A percentile compares a stretch with the other conserved stretches of the same genome.
Conservation (phyloP, 2,113 vertebrate genomes). For the Sander lucioperca region DNA sequence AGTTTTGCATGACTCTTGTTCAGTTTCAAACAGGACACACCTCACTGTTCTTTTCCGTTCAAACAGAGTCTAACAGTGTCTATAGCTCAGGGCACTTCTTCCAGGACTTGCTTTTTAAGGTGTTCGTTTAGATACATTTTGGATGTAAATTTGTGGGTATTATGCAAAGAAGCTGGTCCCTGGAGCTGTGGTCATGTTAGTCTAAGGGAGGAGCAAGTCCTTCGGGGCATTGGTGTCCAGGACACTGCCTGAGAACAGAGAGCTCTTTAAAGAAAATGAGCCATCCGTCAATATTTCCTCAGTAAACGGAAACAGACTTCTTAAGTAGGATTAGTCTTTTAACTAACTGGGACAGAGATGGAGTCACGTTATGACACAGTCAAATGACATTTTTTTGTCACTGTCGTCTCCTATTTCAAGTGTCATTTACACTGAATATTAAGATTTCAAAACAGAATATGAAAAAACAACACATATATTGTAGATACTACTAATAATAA, state of each 20-base stretch:
- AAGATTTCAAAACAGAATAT: constrained; percentile 1
- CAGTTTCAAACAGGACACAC: constrained; percentile 74
- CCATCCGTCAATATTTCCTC: constrained; percentile 76
- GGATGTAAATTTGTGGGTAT: constrained; percentile 66
- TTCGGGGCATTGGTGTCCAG: constrained; percentile 62
- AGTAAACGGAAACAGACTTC: constrained; percentile 72
- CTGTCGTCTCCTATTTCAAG: not conserved
- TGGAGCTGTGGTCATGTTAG: constrained; percentile 76
- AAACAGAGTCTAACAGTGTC: constrained; percentile 68
- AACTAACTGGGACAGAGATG: constrained; percentile 38
- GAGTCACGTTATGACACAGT: constrained; percentile 28
- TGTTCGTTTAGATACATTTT: constrained; percentile 78
- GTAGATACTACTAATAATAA: not conserved
- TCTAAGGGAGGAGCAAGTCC: constrained; percentile 72
- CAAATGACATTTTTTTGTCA: constrained; percentile 19
- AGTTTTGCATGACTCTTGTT: constrained; percentile 52
- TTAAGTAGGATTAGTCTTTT: constrained; percentile 65
- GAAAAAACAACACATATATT: not conserved
- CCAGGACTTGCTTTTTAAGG: constrained; percentile 67
- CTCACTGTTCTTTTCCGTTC: constrained; percentile 54
- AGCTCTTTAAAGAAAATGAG: constrained; percentile 72
- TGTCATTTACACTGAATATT: not conserved
- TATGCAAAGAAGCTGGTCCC: constrained; percentile 64
- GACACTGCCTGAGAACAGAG: constrained; percentile 67
- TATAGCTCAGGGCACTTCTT: constrained; percentile 73